Percentiles rank a stretch among this genome's conserved stretches.
Evolutionary conservation across 2,888 invertebrate genomes (phyloP).

Genomic region (Metacarcinus magister): DNA sequence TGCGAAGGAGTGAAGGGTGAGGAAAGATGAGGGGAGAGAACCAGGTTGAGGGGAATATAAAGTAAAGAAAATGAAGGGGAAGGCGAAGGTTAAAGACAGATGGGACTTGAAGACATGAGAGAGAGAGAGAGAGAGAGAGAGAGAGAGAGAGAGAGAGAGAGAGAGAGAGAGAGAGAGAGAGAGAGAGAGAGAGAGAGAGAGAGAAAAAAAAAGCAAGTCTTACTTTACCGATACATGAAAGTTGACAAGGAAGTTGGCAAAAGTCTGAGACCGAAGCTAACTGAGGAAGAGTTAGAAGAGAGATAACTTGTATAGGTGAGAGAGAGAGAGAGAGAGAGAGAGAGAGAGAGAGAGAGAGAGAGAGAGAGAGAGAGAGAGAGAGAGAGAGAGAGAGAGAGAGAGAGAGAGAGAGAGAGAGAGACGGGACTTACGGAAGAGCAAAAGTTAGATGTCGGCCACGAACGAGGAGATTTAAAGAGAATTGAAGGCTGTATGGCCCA

Average conservation of each 20-base stretch:
- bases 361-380: conserved; percentile 15
- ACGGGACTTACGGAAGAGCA: conserved; percentile 11
- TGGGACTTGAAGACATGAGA: not conserved
- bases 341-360: conserved; percentile 9
- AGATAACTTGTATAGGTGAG: not conserved
- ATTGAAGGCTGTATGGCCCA: conserved; percentile 30
- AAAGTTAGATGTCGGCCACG: conserved; percentile 42
- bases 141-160: not conserved
- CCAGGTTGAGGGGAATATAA: not conserved
- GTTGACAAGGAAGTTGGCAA: not conserved
- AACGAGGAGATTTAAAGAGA: conserved; percentile 42
- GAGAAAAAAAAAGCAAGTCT: not conserved
- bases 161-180: not conserved
- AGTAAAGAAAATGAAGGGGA: not conserved
- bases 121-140: not conserved
- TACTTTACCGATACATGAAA: not conserved
- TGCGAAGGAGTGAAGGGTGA: not conserved
- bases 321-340: not conserved
- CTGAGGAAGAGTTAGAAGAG: not conserved
- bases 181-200: not conserved
- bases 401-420: not conserved
- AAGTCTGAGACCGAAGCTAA: not conserved
- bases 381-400: not conserved
- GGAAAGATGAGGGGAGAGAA: not conserved
- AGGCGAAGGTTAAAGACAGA: not conserved